phyloP scores from a whole-genome alignment of 2,797 vertebrate species.

The Intellagama lesueurii region DNA sequence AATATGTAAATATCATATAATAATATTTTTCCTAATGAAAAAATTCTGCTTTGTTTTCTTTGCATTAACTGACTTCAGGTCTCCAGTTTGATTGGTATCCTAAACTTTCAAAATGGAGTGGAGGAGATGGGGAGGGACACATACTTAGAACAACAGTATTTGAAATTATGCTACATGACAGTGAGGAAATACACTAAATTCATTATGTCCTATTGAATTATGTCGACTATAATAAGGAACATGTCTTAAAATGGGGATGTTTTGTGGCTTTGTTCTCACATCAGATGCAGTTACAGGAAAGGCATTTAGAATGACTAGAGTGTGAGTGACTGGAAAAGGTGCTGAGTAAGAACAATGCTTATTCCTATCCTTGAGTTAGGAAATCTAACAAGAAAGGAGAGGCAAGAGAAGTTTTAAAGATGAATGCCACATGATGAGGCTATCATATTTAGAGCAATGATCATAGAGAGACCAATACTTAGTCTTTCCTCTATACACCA shows the following conservation, averaged over 20 bases:
- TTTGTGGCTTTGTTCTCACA: not conserved
- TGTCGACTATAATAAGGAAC: not conserved
- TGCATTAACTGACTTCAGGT: constrained; percentile 20
- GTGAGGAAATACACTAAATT: not conserved
- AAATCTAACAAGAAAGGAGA: not conserved
- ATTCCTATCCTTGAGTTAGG: not conserved
- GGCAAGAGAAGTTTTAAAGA: constrained; percentile 28
- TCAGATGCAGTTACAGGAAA: not conserved
- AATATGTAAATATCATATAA: constrained; percentile 12
- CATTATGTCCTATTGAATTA: not conserved
- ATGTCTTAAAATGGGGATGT: not conserved
- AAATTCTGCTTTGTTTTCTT: not conserved
- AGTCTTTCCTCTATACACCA: not conserved
- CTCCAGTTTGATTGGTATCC: not conserved
- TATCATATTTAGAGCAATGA: not conserved
- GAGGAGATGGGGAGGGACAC: not conserved
- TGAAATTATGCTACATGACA: not conserved
- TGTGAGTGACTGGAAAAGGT: constrained; percentile 3
- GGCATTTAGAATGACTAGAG: not conserved
- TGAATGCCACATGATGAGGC: not conserved
- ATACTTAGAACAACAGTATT: not conserved
- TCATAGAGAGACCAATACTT: not conserved
- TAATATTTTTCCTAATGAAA: constrained; percentile 9
- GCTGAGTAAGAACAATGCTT: constrained; percentile 29
- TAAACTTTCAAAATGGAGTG: not conserved